Conservation (phyloP, 2,113 vertebrate genomes). For the Melozone crissalis region DNA sequence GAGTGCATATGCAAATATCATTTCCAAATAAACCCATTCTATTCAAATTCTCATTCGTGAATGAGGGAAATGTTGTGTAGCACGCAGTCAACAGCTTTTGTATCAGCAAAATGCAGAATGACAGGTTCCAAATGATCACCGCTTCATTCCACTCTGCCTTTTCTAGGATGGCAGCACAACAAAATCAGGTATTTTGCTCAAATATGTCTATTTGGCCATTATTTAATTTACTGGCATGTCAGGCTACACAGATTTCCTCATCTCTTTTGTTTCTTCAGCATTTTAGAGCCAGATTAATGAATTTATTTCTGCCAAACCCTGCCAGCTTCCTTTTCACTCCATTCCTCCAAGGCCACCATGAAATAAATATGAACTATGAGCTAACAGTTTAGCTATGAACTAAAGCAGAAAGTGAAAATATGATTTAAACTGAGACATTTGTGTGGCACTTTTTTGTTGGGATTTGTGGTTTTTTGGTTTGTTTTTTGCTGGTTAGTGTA, state of each 20-base stretch:
- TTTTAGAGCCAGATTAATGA: neutral
- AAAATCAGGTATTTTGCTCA: neutral
- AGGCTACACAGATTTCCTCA: neutral
- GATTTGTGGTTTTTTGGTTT: too few species aligned
- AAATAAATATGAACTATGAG: too few species aligned
- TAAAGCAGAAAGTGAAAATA: neutral
- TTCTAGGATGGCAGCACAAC: neutral
- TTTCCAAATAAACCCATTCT: neutral
- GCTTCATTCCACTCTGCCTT: neutral
- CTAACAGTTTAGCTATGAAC: neutral
- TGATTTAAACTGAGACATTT: neutral
- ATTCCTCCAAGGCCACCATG: neutral
- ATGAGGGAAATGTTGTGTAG: neutral
- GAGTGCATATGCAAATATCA: neutral
- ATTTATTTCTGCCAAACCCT: neutral
- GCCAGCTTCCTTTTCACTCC: neutral
- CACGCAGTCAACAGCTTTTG: rapidly evolving
- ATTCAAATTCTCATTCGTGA: neutral
- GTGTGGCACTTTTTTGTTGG: neutral
- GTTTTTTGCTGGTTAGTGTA: neutral
- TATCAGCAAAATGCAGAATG: neutral
- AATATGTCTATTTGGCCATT: neutral
- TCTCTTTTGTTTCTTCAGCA: neutral
- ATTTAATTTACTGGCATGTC: neutral
- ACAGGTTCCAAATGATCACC: neutral